These are phyloP conservation scores for Anhinga anhinga DNA, from an alignment of 2,113 vertebrate species.

Conservation along the genomic window DNA sequence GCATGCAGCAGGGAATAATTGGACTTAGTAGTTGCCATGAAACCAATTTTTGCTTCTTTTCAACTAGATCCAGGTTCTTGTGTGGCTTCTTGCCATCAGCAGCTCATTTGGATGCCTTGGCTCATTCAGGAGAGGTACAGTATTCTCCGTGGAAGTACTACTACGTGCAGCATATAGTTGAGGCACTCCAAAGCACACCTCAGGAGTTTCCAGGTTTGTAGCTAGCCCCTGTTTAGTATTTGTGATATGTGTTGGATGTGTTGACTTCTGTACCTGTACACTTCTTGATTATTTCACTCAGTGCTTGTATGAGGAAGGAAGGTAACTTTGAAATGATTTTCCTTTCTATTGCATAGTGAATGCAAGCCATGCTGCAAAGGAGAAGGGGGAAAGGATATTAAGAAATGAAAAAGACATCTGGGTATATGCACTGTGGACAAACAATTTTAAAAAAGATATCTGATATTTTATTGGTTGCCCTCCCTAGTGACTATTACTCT, in stretches of 20 bases:
- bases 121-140: not conserved
- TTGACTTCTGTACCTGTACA: not conserved
- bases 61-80: not conserved
- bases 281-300: not conserved
- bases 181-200: not conserved
- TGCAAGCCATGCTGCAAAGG: not conserved
- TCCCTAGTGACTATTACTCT: not conserved
- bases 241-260: not conserved
- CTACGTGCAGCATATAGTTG: not conserved
- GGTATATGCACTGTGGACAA: not conserved
- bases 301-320: not conserved
- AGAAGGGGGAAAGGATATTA: not conserved
- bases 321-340: not conserved
- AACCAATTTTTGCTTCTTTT: not conserved
- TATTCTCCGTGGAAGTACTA: not conserved
- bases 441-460: not conserved
- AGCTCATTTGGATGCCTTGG: not conserved
- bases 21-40: not conserved
- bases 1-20: not conserved
- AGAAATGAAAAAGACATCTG: not conserved
- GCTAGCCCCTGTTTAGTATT: not conserved
- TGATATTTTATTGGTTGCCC: not conserved
- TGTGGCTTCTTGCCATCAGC: not conserved
- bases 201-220: not conserved
- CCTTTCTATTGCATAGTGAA: not conserved